Evolutionary conservation across 2,113 vertebrate genomes (phyloP), one percentile per base, ranked within the genome.

Genomic region (Columbina picui): DNA sequence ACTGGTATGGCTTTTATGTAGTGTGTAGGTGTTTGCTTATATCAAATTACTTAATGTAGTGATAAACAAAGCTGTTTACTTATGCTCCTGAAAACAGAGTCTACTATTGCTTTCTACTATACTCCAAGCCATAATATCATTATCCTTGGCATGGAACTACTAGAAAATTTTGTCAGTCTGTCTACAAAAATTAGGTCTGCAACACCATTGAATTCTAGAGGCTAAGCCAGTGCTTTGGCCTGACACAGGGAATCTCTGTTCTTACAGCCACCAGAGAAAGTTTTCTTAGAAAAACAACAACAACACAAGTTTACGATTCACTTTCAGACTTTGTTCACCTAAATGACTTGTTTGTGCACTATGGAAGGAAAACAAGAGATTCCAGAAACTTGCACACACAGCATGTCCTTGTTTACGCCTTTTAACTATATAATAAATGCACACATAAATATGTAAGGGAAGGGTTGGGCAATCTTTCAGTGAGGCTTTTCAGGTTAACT

Each of bases 281-380:
- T 84, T 93, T 73, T 57, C 84, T 93, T 71, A 84, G 88, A 57
- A 94, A 96, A 96, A 95, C 89, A 96, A 94, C 61, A 87, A 65
- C 82, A 90, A 45, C 93, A 85, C 78, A 89, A 87, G 95, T 97
- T 97, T 96, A 98, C 98, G 97, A 97, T 97, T 98, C 96, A 97
- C 97, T 96, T 95, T 97, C 96, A 97, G 97, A 98, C 97, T 98
- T 98, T 98, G 97, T 97, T 95, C 98, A 6, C 64, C 83, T 92
- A 94, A 91, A 96, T 77, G n/a, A 91, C 94, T 97, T 98, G 96
- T 97, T 98, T 98, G 95, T 91, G 95, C n/a, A 41, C 89, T 92
- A 57, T 52, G 86, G 89, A 92, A 82, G 59, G 81, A 94, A 96
- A 97, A 94, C 93, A 96, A 94, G 94, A 94, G 88, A 83, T 86